These are phyloP conservation scores for Pelosia muscerda DNA, from an alignment of 2,888 invertebrate species.

Conservation along the genomic window DNA sequence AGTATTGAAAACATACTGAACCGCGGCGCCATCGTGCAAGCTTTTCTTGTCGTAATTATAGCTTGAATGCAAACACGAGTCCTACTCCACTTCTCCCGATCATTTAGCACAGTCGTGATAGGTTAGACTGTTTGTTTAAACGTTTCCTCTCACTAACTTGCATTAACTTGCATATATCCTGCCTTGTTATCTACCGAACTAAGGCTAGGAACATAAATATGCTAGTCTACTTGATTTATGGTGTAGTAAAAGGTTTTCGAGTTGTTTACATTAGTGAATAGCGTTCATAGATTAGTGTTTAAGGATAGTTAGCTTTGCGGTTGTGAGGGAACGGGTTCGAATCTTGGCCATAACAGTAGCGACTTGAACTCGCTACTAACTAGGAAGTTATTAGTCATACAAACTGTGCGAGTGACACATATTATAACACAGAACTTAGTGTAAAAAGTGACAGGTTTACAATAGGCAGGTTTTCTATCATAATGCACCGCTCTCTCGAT, in stretches of 20 bases:
- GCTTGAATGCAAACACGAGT: conserved; percentile 20
- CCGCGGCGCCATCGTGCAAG: neutral
- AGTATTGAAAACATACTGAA: neutral
- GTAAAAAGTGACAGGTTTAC: too few relatives aligned
- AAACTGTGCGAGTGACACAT: too few relatives aligned
- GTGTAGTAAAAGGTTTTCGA: neutral
- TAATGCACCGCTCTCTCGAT: too few relatives aligned
- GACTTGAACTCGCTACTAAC: too few relatives aligned
- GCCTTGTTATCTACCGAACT: conserved; percentile 23
- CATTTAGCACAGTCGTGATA: conserved; percentile 42
- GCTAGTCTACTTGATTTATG: conserved; percentile 7
- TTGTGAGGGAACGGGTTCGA: too few relatives aligned
- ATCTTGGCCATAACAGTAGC: too few relatives aligned
- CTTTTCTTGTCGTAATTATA: conserved; percentile 9
- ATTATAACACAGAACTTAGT: too few relatives aligned
- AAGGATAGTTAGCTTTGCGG: too few relatives aligned
- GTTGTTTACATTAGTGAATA: neutral
- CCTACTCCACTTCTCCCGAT: conserved; percentile 10
- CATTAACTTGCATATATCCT: conserved; percentile 42
- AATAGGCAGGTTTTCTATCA: too few relatives aligned
- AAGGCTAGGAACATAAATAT: conserved; percentile 15
- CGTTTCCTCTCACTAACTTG: conserved; percentile 42
- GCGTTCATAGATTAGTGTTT: too few relatives aligned
- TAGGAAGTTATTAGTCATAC: too few relatives aligned
- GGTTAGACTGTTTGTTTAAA: conserved; percentile 37